Conservation (phyloP, 2,797 vertebrate species). For the Apogon talboti region DNA sequence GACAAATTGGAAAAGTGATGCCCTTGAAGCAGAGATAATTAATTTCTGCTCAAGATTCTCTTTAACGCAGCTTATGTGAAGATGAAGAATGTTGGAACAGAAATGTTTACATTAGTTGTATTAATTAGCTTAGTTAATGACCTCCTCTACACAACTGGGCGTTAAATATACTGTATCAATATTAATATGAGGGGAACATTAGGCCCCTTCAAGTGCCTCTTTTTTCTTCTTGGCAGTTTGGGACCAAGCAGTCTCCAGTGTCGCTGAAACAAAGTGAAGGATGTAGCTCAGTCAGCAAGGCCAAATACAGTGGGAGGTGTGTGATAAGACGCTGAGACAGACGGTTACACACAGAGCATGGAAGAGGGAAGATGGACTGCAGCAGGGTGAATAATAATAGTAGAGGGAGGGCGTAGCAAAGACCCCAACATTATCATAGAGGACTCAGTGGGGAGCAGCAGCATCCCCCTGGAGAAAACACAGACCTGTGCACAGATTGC, state of each 20-base stretch:
- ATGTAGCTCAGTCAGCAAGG: conserved; percentile 56
- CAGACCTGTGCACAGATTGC: conserved; percentile 24
- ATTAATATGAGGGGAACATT: conserved; percentile 16
- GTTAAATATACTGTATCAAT: conserved; percentile 25
- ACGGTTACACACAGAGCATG: conserved; percentile 32
- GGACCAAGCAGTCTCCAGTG: conserved; percentile 17
- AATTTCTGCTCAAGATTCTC: conserved; percentile 2
- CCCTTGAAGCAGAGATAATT: background rate
- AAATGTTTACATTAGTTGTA: conserved; percentile 33
- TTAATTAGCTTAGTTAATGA: conserved; percentile 44
- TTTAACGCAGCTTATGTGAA: background rate
- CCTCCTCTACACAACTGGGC: conserved; percentile 23
- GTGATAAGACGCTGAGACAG: conserved; percentile 57
- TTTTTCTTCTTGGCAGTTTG: conserved; percentile 17
- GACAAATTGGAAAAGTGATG: conserved; percentile 6
- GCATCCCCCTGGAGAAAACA: conserved; percentile 41
- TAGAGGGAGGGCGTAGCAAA: conserved; percentile 36
- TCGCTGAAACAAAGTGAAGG: conserved; percentile 35
- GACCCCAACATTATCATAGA: conserved; percentile 44
- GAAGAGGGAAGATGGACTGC: conserved; percentile 41
- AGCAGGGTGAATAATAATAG: conserved; percentile 49
- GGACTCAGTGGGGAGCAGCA: conserved; percentile 45
- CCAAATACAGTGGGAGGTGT: conserved; percentile 59
- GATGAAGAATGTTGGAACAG: conserved; percentile 11
- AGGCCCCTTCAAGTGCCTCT: conserved; percentile 14